Evolutionary conservation across 2,888 invertebrate species (phyloP).

Genomic region (Hybos culiciformis): DNA sequence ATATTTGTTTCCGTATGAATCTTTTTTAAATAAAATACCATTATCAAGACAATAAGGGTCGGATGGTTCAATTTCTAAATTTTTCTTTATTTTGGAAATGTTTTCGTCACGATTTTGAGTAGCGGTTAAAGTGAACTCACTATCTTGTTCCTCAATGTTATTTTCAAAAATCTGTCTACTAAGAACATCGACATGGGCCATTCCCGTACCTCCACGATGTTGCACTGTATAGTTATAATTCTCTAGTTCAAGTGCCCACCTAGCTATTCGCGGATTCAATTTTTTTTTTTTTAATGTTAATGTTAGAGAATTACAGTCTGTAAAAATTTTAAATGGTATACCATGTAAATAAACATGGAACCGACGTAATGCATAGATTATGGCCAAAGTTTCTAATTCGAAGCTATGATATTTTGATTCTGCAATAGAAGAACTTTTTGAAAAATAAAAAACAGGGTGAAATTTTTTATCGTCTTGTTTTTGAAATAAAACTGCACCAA

Average conservation of each 20-base stretch:
- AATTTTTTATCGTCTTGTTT: conserved; percentile 11
- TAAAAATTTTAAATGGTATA: conserved; percentile 17
- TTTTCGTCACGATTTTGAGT: conserved; percentile 5
- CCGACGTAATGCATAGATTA: conserved; percentile 18
- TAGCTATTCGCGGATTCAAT: conserved; percentile 15
- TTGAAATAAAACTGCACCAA: conserved; percentile 19
- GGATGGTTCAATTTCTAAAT: conserved; percentile 2
- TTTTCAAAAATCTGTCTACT: conserved; percentile 7
- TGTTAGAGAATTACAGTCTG: conserved; percentile 18
- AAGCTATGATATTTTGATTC: conserved; percentile 19
- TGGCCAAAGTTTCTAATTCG: conserved; percentile 20
- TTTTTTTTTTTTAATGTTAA: conserved; percentile 15
- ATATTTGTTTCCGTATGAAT: not conserved
- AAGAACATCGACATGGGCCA: conserved; percentile 12
- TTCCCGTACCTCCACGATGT: conserved; percentile 12
- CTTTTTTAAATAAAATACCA: conserved; percentile 7
- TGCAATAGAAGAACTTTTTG: conserved; percentile 15
- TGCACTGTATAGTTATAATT: conserved; percentile 15
- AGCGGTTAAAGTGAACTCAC: conserved; percentile 11
- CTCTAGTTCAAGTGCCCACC: conserved; percentile 15
- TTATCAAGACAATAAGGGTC: conserved; percentile 2
- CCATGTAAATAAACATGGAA: conserved; percentile 19
- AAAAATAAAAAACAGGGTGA: conserved; percentile 20
- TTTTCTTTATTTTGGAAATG: not conserved
- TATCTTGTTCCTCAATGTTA: conserved; percentile 10